These are phyloP conservation scores for Pollenia angustigena DNA, from an alignment of 2,888 invertebrate genomes.

Conservation along the genomic window DNA sequence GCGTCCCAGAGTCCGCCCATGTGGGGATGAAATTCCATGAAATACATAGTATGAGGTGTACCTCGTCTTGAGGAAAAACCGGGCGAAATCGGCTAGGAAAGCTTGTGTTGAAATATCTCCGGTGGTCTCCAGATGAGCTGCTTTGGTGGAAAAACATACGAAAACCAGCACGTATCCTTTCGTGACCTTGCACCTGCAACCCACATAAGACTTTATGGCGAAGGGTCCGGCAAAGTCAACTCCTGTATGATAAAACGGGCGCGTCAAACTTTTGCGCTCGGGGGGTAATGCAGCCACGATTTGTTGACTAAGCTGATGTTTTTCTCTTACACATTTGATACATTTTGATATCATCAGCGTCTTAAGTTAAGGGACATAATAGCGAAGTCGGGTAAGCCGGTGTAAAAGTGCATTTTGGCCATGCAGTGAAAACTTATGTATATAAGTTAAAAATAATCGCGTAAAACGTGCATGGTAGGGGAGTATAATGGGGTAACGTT, in stretches of 20 bases:
- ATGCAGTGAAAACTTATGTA: no score
- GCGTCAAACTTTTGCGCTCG: neutral
- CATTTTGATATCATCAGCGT: neutral
- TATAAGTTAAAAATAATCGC: no score
- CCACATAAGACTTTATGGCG: no score
- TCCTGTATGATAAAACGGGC: neutral
- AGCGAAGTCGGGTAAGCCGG: neutral
- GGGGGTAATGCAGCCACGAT: slow-evolving; percentile 17
- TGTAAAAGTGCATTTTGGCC: no score
- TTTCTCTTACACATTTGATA: neutral
- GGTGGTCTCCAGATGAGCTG: no score
- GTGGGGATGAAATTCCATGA: slow-evolving; percentile 34
- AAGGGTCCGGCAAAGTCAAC: slow-evolving; percentile 20
- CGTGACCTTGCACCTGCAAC: no score
- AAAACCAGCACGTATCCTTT: no score
- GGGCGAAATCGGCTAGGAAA: slow-evolving; percentile 21
- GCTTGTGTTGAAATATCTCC: no score
- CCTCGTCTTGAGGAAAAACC: slow-evolving; percentile 5
- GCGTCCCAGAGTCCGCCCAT: slow-evolving; percentile 45
- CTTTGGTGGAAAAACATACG: no score
- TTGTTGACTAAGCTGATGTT: neutral
- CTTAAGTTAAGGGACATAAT: slow-evolving; percentile 7
- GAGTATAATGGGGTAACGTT: neutral
- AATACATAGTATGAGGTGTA: neutral
- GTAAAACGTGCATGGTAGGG: neutral